phyloP scores from a whole-genome alignment of 1,140 invertebrate species.

The Calephelis virginiensis region DNA sequence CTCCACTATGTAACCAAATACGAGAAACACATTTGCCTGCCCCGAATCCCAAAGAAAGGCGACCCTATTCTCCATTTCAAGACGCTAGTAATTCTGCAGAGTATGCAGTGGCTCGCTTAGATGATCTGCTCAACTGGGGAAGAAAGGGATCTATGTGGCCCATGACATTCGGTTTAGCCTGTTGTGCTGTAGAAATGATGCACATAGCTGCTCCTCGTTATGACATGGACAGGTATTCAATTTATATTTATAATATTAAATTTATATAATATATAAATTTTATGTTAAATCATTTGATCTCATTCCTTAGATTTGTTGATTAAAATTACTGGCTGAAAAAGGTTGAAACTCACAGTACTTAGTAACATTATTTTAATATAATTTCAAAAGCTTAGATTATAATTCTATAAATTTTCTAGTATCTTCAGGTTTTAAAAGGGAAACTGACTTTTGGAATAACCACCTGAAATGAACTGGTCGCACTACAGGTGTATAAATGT shows the following conservation, averaged over 20 bases:
- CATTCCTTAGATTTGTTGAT: no score
- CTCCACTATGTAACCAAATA: conserved; percentile 56
- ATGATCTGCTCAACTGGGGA: conserved; percentile 97
- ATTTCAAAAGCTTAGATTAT: no score
- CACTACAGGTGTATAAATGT: no score
- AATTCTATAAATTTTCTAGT: no score
- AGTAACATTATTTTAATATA: no score
- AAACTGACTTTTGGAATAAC: no score
- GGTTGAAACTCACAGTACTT: no score
- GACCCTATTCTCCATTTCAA: conserved; percentile 85
- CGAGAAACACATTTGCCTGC: conserved; percentile 72
- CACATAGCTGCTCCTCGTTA: conserved; percentile 98
- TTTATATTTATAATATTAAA: neutral
- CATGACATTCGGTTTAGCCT: conserved; percentile 97
- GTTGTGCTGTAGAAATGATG: conserved; percentile 99
- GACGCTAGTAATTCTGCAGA: conserved; percentile 85
- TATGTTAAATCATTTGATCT: neutral
- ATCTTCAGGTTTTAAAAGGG: no score
- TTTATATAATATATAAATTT: neutral
- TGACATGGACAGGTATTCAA: conserved; percentile 91
- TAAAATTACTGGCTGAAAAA: no score
- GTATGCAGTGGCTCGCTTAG: conserved; percentile 89
- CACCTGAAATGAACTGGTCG: no score
- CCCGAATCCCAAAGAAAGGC: conserved; percentile 57
- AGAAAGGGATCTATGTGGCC: conserved; percentile 96